Percentiles rank a stretch among this genome's conserved stretches.
These are phyloP conservation scores for Anoplophora glabripennis DNA, from an alignment of 1,140 invertebrate genomes.

Conservation along the genomic window DNA sequence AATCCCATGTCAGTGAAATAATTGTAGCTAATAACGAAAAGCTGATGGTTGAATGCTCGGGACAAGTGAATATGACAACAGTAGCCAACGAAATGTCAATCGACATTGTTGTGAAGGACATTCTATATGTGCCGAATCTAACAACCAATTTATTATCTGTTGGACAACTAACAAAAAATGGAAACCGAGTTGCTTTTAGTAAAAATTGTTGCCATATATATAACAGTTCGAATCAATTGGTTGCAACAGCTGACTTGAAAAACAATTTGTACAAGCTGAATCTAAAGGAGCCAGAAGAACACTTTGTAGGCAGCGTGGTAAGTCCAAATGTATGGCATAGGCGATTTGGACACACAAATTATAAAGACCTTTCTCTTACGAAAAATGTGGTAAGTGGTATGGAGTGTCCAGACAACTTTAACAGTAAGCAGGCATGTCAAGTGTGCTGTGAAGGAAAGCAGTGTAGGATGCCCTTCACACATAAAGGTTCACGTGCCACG, in stretches of 20 bases:
- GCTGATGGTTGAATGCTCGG: neutral
- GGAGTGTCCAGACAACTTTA: conserved; percentile 12
- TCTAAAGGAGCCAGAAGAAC: conserved; percentile 2
- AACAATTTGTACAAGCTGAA: conserved; percentile 40
- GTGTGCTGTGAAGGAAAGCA: conserved; percentile 38
- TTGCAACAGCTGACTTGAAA: conserved; percentile 24
- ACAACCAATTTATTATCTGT: conserved; percentile 13
- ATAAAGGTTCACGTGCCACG: conserved; percentile 14
- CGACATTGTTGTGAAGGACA: neutral
- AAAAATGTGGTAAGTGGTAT: conserved; percentile 21
- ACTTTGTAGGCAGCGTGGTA: conserved; percentile 20
- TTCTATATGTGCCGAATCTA: conserved; percentile 2
- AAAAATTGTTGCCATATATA: neutral
- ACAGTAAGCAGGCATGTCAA: conserved; percentile 16
- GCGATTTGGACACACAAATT: conserved; percentile 39
- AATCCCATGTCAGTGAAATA: conserved; percentile 5
- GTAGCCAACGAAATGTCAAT: too few relatives aligned
- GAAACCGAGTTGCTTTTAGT: conserved; percentile 11
- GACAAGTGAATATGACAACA: conserved; percentile 2
- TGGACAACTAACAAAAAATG: conserved; percentile 4
- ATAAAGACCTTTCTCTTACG: conserved; percentile 21
- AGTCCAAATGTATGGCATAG: conserved; percentile 31
- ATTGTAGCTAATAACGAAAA: conserved; percentile 15
- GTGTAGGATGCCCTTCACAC: conserved; percentile 23
- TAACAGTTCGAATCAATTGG: conserved; percentile 1